Evolutionary conservation across 2,888 invertebrate genomes (phyloP), one percentile per base, ranked within the genome.

Genomic region (Polydrusus cervinus): DNA sequence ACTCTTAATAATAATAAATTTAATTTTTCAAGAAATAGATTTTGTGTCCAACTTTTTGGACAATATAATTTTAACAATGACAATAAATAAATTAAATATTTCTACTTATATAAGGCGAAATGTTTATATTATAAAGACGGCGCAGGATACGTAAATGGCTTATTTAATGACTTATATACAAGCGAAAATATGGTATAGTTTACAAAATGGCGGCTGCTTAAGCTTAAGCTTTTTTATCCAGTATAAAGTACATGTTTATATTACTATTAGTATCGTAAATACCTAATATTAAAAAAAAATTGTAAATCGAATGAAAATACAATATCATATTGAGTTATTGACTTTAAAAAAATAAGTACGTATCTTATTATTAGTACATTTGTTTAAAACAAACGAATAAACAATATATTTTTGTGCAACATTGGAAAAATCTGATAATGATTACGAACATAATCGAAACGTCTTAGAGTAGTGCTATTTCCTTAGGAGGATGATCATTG

Each of bases 401-500:
- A 10, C 1, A 34, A 9, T 8, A 34, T 9, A 9, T 34, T 51
- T 53, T 51, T 68, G 68, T 40, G 68, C 55, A 25, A 47, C 6
- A 11, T 5, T 49, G 30, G 49, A 16, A 64, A 13, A 64, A 20
- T 10, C 64, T 64, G 45, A 34, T 25, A 20, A 25, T 49, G 45
- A 47, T 14, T 9, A 64, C 49, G 13, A 34, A 49, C 13, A 49
- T 45, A 60, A 16, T 14, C 25, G 43, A 40, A 11, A 38, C 38
- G 60, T 60, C 49, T 30, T 57, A 57, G 16, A 69, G n/a, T 7
- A 43, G 13, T 38, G 79, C 79, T 62, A 90, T 86, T 83, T 93
- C 93, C 81, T 91, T 89, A 0, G 91, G 90, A 3, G 92, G 89
- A 81, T 91, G 90, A 10, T 91, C 90, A 80, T 92, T 92, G 82